Conservation (phyloP, 2,113 vertebrate genomes). For the Struthidea cinerea region DNA sequence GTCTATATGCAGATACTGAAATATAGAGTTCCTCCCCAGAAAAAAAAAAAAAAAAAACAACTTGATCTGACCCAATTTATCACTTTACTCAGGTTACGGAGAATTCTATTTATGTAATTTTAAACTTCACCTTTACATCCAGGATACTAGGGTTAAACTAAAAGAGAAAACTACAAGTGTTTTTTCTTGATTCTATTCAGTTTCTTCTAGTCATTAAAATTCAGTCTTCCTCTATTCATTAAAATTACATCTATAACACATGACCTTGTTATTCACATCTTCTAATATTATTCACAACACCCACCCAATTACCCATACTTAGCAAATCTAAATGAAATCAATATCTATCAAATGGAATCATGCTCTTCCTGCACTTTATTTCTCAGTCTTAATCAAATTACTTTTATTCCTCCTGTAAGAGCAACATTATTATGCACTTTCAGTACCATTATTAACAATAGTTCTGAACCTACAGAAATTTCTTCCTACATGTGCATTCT, state of each 20-base stretch:
- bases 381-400: constrained; percentile 45
- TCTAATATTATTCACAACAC: constrained; percentile 53
- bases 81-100: background rate
- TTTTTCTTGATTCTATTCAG: background rate
- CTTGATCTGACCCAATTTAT: background rate
- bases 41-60: background rate
- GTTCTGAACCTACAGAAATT: background rate
- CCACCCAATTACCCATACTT: constrained; percentile 51
- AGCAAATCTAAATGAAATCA: constrained; percentile 63
- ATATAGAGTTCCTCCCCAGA: background rate
- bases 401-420: constrained; percentile 45
- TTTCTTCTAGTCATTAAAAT: constrained; percentile 51
- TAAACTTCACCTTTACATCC: background rate
- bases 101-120: background rate
- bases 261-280: constrained; percentile 47
- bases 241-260: constrained; percentile 45
- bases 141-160: background rate
- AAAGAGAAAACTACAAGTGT: background rate
- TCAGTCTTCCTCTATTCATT: constrained; percentile 42
- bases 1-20: background rate
- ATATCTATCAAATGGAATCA: constrained; percentile 56
- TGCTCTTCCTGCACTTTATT: constrained; percentile 27
- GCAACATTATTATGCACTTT: background rate
- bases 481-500: background rate
- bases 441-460: constrained; percentile 25